These are phyloP conservation scores for Oryzias curvinotus DNA, from an alignment of 2,113 vertebrate species.

Conservation along the genomic window DNA sequence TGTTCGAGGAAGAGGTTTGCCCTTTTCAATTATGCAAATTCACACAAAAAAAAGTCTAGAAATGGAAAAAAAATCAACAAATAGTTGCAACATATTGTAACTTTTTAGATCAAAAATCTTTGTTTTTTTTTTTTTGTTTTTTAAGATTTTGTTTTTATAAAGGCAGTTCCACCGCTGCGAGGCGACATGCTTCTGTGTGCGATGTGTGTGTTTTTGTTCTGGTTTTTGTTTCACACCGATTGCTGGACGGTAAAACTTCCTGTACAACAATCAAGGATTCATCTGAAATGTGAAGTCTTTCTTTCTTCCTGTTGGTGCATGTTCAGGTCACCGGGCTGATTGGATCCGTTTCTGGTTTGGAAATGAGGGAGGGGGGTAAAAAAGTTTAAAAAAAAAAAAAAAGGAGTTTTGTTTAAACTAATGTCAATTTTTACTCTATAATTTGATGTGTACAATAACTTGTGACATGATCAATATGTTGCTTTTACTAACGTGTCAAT, in stretches of 20 bases:
- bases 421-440: constrained; percentile 87
- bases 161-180: constrained; percentile 54
- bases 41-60: constrained; percentile 54
- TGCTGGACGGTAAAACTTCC: constrained; percentile 77
- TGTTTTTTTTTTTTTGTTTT: constrained; percentile 19
- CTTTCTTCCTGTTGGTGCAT: constrained; percentile 83
- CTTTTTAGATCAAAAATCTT: constrained; percentile 46
- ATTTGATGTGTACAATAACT: constrained; percentile 97
- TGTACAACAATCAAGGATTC: constrained; percentile 76
- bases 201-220: constrained; percentile 80
- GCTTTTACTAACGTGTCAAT: constrained; percentile 89
- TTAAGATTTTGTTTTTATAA: constrained; percentile 52
- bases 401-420: constrained; percentile 64
- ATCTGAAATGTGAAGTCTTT: constrained; percentile 80
- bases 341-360: constrained; percentile 79
- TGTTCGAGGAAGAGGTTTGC: constrained; percentile 70
- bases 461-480: constrained; percentile 91
- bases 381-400: constrained; percentile 25
- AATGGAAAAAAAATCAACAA: constrained; percentile 44
- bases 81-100: constrained; percentile 52
- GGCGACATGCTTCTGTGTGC: constrained; percentile 55
- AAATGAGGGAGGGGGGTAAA: neutral
- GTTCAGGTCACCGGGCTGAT: constrained; percentile 87
- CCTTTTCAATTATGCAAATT: constrained; percentile 80
- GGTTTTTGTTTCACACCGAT: constrained; percentile 57